phyloP scores from a whole-genome alignment of 2,113 vertebrate genomes.

The Ornithorhynchus anatinus region DNA sequence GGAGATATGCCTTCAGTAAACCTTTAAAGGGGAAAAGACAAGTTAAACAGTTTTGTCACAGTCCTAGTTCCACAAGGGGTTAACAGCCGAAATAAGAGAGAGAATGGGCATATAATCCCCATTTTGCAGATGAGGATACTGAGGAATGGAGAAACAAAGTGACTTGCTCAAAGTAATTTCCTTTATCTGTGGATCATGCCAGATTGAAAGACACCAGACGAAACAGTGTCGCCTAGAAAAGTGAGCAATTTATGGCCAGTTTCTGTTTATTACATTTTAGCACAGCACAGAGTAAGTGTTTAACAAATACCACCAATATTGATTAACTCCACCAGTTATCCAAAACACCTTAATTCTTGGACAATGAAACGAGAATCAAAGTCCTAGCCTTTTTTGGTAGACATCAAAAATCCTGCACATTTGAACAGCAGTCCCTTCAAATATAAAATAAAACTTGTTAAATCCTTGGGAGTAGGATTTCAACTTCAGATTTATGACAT shows the following conservation, averaged over 20 bases:
- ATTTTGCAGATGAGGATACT: too few relatives aligned
- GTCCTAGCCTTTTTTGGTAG: constrained; percentile 26
- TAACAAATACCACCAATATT: too few relatives aligned
- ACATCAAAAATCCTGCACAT: constrained; percentile 48
- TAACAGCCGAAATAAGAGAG: too few relatives aligned
- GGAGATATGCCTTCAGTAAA: too few relatives aligned
- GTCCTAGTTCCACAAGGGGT: too few relatives aligned
- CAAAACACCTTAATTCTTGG: constrained; percentile 18
- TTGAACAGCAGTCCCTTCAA: constrained; percentile 45
- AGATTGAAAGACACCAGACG: constrained; percentile 27
- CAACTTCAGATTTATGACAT: constrained; percentile 64
- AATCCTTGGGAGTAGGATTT: constrained; percentile 63
- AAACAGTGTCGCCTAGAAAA: neutral
- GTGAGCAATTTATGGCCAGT: neutral
- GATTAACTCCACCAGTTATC: neutral
- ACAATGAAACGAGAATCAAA: constrained; percentile 52
- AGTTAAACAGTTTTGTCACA: too few relatives aligned
- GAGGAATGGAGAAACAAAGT: too few relatives aligned
- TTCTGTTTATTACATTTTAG: neutral
- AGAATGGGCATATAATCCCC: too few relatives aligned
- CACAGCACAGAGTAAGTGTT: too few relatives aligned
- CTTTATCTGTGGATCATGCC: constrained; percentile 49
- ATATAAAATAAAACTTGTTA: constrained; percentile 56
- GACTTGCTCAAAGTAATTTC: too few relatives aligned
- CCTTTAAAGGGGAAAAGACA: too few relatives aligned